phyloP scores from a whole-genome alignment of 2,888 invertebrate species.

The Morpho achilles region DNA sequence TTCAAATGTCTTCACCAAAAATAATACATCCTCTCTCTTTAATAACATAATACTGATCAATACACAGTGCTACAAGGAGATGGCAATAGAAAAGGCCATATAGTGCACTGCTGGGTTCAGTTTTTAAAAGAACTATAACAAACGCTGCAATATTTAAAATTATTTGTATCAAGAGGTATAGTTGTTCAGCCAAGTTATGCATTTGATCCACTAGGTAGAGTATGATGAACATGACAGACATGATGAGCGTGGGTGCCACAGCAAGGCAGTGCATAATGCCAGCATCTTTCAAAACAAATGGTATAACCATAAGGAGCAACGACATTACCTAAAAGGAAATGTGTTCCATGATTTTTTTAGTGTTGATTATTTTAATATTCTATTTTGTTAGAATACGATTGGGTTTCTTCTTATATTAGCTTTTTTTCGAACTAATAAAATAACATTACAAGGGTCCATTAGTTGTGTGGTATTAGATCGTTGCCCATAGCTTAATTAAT shows the following conservation, averaged over 20 bases:
- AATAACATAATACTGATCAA: constrained; percentile 56
- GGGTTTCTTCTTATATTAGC: too few species aligned
- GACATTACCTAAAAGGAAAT: constrained; percentile 72
- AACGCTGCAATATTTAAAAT: constrained; percentile 41
- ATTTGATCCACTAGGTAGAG: constrained; percentile 71
- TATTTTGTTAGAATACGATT: too few species aligned
- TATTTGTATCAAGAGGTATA: constrained; percentile 53
- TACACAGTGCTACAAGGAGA: constrained; percentile 50
- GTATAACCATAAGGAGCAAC: constrained; percentile 63
- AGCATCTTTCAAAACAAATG: constrained; percentile 51
- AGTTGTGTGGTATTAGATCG: too few species aligned
- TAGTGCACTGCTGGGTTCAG: constrained; percentile 38
- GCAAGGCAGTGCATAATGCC: constrained; percentile 57
- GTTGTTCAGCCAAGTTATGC: constrained; percentile 62
- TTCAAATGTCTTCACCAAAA: constrained; percentile 19
- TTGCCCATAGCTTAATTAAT: too few species aligned
- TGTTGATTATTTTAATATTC: too few species aligned
- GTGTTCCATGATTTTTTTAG: constrained; percentile 36
- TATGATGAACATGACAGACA: constrained; percentile 62
- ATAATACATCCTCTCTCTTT: constrained; percentile 51
- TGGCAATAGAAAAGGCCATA: constrained; percentile 60
- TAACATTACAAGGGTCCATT: too few species aligned
- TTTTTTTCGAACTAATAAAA: too few species aligned
- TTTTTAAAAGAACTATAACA: constrained; percentile 32
- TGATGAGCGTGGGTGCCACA: constrained; percentile 57